Percentiles rank a stretch among this genome's conserved stretches.
These are phyloP conservation scores for Ormia ochracea DNA, from an alignment of 2,888 invertebrate species.

Conservation along the genomic window DNA sequence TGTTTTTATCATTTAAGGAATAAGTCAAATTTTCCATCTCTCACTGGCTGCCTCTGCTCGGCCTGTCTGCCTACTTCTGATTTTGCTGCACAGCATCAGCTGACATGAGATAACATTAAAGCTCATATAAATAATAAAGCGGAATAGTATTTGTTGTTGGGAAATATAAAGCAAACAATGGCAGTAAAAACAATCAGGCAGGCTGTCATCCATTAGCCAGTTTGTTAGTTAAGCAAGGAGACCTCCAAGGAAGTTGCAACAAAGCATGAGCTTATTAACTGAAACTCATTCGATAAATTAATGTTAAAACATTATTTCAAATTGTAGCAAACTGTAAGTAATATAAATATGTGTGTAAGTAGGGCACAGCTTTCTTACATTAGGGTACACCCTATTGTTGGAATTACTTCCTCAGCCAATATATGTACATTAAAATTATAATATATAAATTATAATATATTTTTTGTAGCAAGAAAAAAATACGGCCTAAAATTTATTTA, in stretches of 20 bases:
- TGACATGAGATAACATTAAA: conserved; percentile 36
- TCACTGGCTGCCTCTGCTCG: conserved; percentile 5
- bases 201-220: conserved; percentile 8
- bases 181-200: neutral
- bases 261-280: neutral
- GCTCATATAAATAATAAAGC: conserved; percentile 12
- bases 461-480: no score
- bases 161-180: conserved; percentile 23
- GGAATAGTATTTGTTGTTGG: conserved; percentile 17
- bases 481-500: no score
- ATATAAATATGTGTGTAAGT: neutral
- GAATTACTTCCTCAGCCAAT: no score
- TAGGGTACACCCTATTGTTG: no score
- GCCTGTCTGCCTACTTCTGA: neutral
- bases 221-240: conserved; percentile 6
- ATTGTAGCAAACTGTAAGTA: neutral
- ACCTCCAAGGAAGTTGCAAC: conserved; percentile 3
- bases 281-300: conserved; percentile 38
- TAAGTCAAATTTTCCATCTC: conserved; percentile 38
- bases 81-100: conserved; percentile 33
- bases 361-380: neutral
- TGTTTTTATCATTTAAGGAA: conserved; percentile 37
- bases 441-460: no score
- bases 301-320: conserved; percentile 44
- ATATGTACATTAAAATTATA: no score